These are phyloP conservation scores for Aleadryas rufinucha DNA, from an alignment of 2,113 vertebrate species.

Conservation along the genomic window DNA sequence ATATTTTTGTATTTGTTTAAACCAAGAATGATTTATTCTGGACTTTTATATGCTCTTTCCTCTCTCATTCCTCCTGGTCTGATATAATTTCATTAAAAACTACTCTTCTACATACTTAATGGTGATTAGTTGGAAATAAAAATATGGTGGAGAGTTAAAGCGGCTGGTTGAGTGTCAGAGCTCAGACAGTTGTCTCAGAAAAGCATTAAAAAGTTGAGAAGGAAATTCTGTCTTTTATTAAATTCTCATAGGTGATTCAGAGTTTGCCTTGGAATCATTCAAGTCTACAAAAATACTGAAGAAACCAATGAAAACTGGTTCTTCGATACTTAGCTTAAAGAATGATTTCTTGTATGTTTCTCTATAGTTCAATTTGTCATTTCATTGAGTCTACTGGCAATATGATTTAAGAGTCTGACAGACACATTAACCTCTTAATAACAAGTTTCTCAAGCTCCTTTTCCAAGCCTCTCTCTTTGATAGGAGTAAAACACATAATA, in stretches of 20 bases:
- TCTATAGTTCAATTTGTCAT: not conserved
- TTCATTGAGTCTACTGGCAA: not conserved
- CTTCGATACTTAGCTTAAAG: not conserved
- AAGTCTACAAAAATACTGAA: not conserved
- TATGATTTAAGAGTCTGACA: not conserved
- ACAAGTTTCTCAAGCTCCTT: not conserved
- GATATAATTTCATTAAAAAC: not conserved
- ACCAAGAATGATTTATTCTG: not conserved
- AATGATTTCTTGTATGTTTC: not conserved
- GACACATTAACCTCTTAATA: slow-evolving; percentile 14
- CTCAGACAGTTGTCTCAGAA: not conserved
- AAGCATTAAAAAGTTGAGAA: not conserved
- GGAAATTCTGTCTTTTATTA: not conserved
- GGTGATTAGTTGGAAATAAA: not conserved
- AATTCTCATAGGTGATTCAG: not conserved
- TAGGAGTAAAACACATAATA: not conserved
- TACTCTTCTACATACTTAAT: not conserved
- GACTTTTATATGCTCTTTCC: not conserved
- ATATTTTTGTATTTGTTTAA: not conserved
- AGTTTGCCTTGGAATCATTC: not conserved
- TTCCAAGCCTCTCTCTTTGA: not conserved
- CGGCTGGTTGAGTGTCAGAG: not conserved
- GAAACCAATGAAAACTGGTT: not conserved
- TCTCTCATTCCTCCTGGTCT: not conserved
- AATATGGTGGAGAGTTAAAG: not conserved